Percentiles rank a stretch among this genome's conserved stretches.
Evolutionary conservation across 2,113 vertebrate genomes (phyloP).

Genomic region (Dromiciops gliroides): DNA sequence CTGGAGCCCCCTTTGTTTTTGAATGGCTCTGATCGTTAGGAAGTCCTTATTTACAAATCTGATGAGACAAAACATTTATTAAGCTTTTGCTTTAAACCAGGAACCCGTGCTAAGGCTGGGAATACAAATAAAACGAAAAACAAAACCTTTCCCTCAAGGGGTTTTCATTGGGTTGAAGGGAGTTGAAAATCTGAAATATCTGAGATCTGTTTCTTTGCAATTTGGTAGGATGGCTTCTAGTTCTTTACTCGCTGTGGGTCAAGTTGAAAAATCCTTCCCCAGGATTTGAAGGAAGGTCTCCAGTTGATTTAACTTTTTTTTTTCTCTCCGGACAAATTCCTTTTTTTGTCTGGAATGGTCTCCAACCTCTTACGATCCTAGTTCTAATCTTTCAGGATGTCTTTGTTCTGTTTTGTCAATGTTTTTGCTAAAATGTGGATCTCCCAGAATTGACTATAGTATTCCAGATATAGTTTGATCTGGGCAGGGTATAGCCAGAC

Average conservation of each 20-base stretch:
- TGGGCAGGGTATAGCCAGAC: no score
- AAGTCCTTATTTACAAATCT: not conserved
- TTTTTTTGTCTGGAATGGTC: no score
- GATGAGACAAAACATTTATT: not conserved
- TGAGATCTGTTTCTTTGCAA: not conserved
- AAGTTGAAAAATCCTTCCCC: not conserved
- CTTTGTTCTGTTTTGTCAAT: no score
- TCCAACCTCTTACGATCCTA: no score
- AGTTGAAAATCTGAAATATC: not conserved
- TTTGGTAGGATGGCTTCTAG: not conserved
- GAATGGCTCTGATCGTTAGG: not conserved
- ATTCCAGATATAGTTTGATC: no score
- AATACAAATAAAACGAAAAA: not conserved
- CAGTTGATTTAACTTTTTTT: not conserved
- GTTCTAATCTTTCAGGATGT: no score
- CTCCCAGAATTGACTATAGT: no score
- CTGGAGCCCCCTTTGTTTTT: not conserved
- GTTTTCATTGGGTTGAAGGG: not conserved
- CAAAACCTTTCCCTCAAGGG: not conserved
- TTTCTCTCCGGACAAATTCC: not conserved
- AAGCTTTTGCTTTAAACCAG: not conserved
- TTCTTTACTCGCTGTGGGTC: not conserved
- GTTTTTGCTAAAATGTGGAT: no score
- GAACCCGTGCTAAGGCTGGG: not conserved
- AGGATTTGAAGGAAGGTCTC: not conserved